Percentiles rank a stretch among this genome's conserved stretches.
phyloP scores from a whole-genome alignment of 2,797 vertebrate genomes.

The Eulemur albifrons region DNA sequence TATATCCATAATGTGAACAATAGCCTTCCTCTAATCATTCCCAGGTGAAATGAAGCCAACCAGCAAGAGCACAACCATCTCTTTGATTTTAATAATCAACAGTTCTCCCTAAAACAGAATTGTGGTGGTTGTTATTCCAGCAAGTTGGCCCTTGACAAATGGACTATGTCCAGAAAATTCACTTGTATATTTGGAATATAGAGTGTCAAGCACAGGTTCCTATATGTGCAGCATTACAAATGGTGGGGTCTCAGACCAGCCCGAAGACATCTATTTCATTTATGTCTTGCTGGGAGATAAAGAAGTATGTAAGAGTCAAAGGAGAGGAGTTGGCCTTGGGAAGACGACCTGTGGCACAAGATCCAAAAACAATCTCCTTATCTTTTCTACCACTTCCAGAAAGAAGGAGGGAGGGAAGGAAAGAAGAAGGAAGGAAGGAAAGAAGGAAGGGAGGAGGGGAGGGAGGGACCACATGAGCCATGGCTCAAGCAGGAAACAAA shows the following conservation, averaged over 20 bases:
- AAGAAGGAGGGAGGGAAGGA: neutral
- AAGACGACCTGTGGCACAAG: neutral
- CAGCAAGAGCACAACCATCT: neutral
- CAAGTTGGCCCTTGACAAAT: slow-evolving; percentile 12
- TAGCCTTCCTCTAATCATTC: neutral
- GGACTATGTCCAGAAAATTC: neutral
- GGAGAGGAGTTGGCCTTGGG: neutral
- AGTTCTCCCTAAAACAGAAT: neutral
- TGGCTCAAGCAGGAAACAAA: neutral
- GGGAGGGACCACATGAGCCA: neutral
- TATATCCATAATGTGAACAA: neutral
- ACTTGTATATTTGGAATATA: neutral
- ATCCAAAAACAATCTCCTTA: neutral
- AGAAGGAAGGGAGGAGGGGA: neutral
- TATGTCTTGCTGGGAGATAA: neutral
- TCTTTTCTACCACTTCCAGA: neutral
- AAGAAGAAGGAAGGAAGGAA: neutral
- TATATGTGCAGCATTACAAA: neutral
- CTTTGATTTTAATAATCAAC: neutral
- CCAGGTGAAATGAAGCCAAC: neutral
- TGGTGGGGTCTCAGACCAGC: neutral
- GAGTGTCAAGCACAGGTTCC: neutral
- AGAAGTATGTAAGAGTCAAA: neutral
- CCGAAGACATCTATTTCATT: neutral
- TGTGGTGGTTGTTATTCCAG: neutral